Evolutionary conservation across 2,797 vertebrate species (phyloP), one percentile per base, ranked within the genome.

Genomic region (Myotis daubentonii): DNA sequence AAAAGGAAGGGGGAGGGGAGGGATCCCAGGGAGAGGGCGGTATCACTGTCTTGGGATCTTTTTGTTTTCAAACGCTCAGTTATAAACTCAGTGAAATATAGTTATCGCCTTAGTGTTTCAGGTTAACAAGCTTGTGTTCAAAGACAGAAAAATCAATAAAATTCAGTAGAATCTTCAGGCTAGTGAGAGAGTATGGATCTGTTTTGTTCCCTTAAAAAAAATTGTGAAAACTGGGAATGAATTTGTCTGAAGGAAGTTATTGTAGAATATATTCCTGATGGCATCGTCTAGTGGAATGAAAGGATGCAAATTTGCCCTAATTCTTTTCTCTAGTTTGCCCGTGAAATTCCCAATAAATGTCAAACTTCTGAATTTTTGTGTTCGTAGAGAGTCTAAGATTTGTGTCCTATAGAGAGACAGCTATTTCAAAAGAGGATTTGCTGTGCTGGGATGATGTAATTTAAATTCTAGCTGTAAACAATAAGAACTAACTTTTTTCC

Each of bases 121-220:
- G 86, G 92, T 93, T 97, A 97, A 95, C 92, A 90, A 97, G 89
- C 65, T 92, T 91, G 95, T 94, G 91, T 84, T 93, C 70, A 89
- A 83, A 96, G 86, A 87, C 68, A 91, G 60, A 86, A 95, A 97
- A 96, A 96, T 96, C 97, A 87, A 91, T 96, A 94, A 51, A 53
- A 94, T 79, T 87, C 23, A 87, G 87, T 89, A 85, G 90, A 83
- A 93, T 94, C 86, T 91, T 86, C 74, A 88, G 53, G 68, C 71
- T 41, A 38, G 11, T 36, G 10, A 71, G 65, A 88, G 94, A 88
- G 65, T 57, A 22, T 57, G 36, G 19, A 25, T 89, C 87, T 72
- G 57, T 91, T 94, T 89, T 82, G 47, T 85, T 96, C 33, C 6
- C 33, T 86, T 92, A 70, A 94, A 89, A 3, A 3, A 38, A 17